Evolutionary conservation across 2,888 invertebrate genomes (phyloP).

Genomic region (Mesoligia furuncula): DNA sequence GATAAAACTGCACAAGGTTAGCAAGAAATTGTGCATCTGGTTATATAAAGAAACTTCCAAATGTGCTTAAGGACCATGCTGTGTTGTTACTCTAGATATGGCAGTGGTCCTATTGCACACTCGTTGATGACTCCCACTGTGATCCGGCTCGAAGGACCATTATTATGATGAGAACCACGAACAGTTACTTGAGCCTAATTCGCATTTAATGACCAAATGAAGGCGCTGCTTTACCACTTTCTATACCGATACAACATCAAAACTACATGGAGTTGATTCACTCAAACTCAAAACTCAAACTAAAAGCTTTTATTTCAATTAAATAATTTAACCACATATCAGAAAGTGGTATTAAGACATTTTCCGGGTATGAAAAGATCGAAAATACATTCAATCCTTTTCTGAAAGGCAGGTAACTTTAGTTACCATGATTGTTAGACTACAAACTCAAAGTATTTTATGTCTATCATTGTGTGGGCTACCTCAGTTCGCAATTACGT

Average conservation of each 20-base stretch:
- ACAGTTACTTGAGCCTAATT: neutral
- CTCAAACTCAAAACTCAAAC: neutral
- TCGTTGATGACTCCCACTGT: neutral
- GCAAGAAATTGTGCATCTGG: slow-evolving; percentile 24
- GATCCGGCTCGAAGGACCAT: slow-evolving; percentile 21
- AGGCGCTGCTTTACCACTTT: neutral
- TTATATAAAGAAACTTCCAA: neutral
- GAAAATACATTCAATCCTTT: neutral
- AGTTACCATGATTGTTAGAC: neutral
- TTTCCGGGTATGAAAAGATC: neutral
- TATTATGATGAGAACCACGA: neutral
- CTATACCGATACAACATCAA: neutral
- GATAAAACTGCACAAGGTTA: slow-evolving; percentile 47
- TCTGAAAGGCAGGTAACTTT: neutral
- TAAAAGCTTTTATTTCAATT: neutral
- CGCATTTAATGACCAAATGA: neutral
- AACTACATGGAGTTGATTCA: neutral
- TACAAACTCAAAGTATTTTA: neutral
- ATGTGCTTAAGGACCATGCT: neutral
- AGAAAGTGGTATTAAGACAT: neutral
- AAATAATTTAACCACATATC: neutral
- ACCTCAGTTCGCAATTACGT: slow-evolving; percentile 44
- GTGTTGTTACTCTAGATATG: neutral
- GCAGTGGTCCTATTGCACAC: neutral
- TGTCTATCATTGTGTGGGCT: slow-evolving; percentile 44